Base-by-base conservation (phyloP, 1,140 invertebrate genomes). In the Diprion similis region DNA sequence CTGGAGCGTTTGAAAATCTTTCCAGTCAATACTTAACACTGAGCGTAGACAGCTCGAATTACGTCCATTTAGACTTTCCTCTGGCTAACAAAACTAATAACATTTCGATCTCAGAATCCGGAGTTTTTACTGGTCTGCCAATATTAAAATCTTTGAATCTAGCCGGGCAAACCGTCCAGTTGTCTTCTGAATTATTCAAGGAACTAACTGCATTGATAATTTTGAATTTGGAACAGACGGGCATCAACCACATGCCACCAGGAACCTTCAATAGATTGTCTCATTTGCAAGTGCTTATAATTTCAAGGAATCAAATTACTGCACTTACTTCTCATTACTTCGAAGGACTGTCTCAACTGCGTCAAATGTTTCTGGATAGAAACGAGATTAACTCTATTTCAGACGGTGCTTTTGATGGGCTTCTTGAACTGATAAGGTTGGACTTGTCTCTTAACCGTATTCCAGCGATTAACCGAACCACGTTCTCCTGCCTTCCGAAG, bases 81-180 rank as follows among this genome's bases (percentile, higher is more conserved):
- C n/a, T n/a, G n/a, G n/a, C n/a, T n/a, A n/a, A n/a, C n/a, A n/a
- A n/a, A n/a, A n/a, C n/a, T n/a, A n/a, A n/a, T n/a, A n/a, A n/a
- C 13, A 80, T 80, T 48, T 78, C 79, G 3, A 37, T 45, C n/a
- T 19, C 75, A 37, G 65, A 11, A 0, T 68, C 64, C 0, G 66
- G 13, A 1, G 80, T 78, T 7, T 80, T 80, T 45, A 45, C 37
- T 8, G 79, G 79, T 13, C 10, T 80, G 72, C 65, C 64, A 4
- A 72, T 66, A 0, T 59, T 80, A 17, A 47, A 72, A 2, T 7
- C 17, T 1, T 68, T 79, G 3, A 10, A 74, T 0, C 59, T 80
- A 19, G 75, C 78, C 68, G 37, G 17, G 17, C 78, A 80, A 46
- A 18, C 37, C 17, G 9, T 80, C 1, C 0, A 67, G 0, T 46